These are phyloP conservation scores for Bombus balteatus DNA, from an alignment of 1,140 invertebrate genomes.

Conservation along the genomic window DNA sequence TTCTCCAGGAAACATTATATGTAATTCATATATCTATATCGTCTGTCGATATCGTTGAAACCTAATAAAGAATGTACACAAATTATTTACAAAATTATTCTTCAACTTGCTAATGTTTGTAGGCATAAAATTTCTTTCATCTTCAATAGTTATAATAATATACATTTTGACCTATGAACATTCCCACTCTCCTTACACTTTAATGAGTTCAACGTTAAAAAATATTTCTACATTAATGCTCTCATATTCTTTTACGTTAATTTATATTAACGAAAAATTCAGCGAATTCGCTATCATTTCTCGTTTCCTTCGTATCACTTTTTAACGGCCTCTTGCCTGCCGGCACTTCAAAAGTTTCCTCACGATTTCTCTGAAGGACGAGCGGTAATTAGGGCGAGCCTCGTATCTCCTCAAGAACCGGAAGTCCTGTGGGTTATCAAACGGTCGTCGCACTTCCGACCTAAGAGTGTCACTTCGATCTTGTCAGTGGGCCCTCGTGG, in stretches of 20 bases:
- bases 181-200: not conserved
- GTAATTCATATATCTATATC: slow-evolving; percentile 44
- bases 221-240: slow-evolving; percentile 12
- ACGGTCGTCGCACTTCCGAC: slow-evolving; percentile 67
- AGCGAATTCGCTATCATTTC: slow-evolving; percentile 34
- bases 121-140: not conserved
- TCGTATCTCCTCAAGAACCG: slow-evolving; percentile 66
- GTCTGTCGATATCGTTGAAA: slow-evolving; percentile 36
- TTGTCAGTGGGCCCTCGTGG: not conserved
- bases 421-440: slow-evolving; percentile 72
- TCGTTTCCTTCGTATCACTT: slow-evolving; percentile 47
- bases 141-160: not conserved
- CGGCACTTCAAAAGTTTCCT: slow-evolving; percentile 51
- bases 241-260: slow-evolving; percentile 9
- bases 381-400: slow-evolving; percentile 68
- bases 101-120: not conserved
- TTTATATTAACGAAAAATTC: slow-evolving; percentile 42
- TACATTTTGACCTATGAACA: not conserved
- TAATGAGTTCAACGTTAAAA: not conserved
- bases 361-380: slow-evolving; percentile 60
- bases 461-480: slow-evolving; percentile 28
- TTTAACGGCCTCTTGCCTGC: slow-evolving; percentile 53
- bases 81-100: not conserved
- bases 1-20: slow-evolving; percentile 34
- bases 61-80: not conserved